Evolutionary conservation across 2,113 vertebrate genomes (phyloP).

Genomic region (Arothron firmamentum): DNA sequence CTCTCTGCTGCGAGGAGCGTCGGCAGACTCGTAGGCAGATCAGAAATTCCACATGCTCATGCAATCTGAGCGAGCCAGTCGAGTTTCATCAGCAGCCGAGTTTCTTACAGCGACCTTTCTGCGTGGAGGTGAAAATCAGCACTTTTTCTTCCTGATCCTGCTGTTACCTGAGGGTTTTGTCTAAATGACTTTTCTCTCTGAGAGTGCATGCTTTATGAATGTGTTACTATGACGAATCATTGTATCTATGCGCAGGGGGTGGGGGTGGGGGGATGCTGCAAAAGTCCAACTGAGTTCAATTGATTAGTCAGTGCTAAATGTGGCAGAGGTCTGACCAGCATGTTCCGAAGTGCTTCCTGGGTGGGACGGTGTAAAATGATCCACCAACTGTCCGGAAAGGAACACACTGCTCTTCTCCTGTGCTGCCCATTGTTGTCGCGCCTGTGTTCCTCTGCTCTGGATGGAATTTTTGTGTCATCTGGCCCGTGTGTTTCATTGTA

Average conservation of each 20-base stretch:
- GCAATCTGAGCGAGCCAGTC: conserved; percentile 13
- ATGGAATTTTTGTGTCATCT: conserved; percentile 26
- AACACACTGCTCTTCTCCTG: conserved; percentile 12
- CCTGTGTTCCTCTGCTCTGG: conserved; percentile 13
- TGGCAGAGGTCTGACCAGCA: conserved; percentile 56
- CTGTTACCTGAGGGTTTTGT: conserved; percentile 65
- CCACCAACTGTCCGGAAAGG: conserved; percentile 45
- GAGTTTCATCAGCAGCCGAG: conserved; percentile 46
- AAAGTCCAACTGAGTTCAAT: conserved; percentile 42
- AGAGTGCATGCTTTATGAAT: conserved; percentile 70
- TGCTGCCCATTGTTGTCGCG: conserved; percentile 30
- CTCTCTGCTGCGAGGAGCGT: conserved; percentile 10
- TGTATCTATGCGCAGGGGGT: conserved; percentile 43
- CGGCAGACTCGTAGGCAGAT: conserved; percentile 2
- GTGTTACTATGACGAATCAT: conserved; percentile 65
- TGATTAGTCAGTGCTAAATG: conserved; percentile 35
- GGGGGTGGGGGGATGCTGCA: background rate
- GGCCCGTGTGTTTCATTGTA: conserved; percentile 17
- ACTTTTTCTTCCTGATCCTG: conserved; percentile 69
- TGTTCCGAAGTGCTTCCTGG: conserved; percentile 64
- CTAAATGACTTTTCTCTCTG: conserved; percentile 54
- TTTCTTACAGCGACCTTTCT: conserved; percentile 66
- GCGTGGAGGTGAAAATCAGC: conserved; percentile 71
- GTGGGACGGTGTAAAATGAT: conserved; percentile 33
- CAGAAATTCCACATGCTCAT: conserved; percentile 25